Evolutionary conservation across 2,888 invertebrate genomes (phyloP), one percentile per base, ranked within the genome.

Genomic region (Drosophila lutescens): DNA sequence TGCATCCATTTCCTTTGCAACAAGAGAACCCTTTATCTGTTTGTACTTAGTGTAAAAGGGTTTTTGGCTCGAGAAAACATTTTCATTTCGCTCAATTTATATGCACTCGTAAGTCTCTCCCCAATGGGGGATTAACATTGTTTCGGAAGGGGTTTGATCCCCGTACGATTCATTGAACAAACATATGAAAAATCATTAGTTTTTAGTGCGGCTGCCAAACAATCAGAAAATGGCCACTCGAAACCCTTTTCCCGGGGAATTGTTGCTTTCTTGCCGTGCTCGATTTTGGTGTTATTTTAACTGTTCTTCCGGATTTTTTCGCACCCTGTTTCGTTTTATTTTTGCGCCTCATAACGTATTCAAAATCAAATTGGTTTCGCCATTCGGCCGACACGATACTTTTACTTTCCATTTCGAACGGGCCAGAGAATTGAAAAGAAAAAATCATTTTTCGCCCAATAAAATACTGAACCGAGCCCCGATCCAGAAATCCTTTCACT

Each of bases 381-480:
- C 63, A 80, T 77, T 84, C 60, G 77, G 69, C 70, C 79, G 66
- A 74, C 79, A 75, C 81, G 53, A 71, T 69, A 86, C 87, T 84
- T 77, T 84, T 68, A 86, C 85, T 86, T 86, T 84, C 70, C 72
- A 73, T 68, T 79, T 80, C 68, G 55, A 69, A 44, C 66, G 15
- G 68, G 55, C 66, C 76, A 63, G 75, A 74, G 75, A 83, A 81
- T 80, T 81, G 86, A 80, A 78, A 88, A 86, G 78, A 89, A 89
- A 85, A 90, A 88, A 86, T 85, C 81, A 88, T 89, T 89, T 90
- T 86, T 87, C 88, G 89, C 86, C 79, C 90, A 90, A 90, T 90
- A 90, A 90, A 90, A 89, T 90, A 88, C 82, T 55, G 57, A 55
- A 66, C 36, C 44, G 44, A 51, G 53, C 43, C 43, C 51, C 40